These are phyloP conservation scores for Erinaceus europaeus DNA, from an alignment of 2,113 vertebrate species.

Conservation along the genomic window DNA sequence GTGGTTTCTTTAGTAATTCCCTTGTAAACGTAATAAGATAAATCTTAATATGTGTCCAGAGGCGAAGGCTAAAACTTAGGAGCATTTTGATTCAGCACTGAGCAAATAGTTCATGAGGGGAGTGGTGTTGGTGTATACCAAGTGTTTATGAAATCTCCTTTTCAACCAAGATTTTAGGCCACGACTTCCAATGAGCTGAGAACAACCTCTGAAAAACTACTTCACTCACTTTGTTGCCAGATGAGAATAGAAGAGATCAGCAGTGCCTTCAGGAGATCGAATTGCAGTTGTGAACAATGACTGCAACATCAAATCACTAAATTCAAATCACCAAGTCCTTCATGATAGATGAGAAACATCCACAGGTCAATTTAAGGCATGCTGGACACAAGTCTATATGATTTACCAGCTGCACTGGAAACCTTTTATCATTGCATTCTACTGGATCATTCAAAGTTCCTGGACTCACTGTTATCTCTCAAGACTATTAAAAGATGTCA, in stretches of 20 bases:
- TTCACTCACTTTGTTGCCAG: not conserved
- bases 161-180: not conserved
- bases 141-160: not conserved
- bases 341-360: conserved; percentile 53
- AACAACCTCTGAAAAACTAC: not conserved
- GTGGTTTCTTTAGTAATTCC: not conserved
- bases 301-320: conserved; percentile 53
- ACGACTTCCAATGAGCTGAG: not conserved
- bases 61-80: not conserved
- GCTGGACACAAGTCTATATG: conserved; percentile 31
- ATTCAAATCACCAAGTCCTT: conserved; percentile 54
- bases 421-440: conserved; percentile 49
- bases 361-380: conserved; percentile 43
- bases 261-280: not conserved
- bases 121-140: not conserved
- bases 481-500: conserved; percentile 7
- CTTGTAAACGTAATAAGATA: not conserved
- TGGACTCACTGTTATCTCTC: not conserved
- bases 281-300: conserved; percentile 63
- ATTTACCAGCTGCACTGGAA: conserved; percentile 54
- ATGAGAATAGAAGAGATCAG: conserved; percentile 18
- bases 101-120: not conserved
- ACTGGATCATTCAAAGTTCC: conserved; percentile 19
- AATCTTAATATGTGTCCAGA: not conserved
- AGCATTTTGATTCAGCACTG: not conserved